phyloP scores from a whole-genome alignment of 2,113 vertebrate species.

The Bothrops jararaca region DNA sequence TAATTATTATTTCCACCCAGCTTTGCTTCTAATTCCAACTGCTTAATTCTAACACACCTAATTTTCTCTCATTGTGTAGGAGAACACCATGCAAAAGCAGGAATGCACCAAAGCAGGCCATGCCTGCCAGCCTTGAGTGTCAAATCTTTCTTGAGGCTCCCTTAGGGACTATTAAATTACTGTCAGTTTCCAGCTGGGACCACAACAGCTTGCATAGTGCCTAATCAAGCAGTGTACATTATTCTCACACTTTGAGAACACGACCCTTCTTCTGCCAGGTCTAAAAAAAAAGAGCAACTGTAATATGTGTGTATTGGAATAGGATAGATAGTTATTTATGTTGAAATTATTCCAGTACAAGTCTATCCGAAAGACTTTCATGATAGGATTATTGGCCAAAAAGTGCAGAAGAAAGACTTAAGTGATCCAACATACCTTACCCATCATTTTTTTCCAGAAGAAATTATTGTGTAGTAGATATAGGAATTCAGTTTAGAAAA shows the following conservation, averaged over 20 bases:
- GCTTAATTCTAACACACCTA: conserved; percentile 64
- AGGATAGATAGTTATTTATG: conserved; percentile 33
- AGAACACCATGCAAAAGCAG: conserved; percentile 39
- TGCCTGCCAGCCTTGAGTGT: conserved; percentile 69
- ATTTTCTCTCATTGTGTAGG: conserved; percentile 56
- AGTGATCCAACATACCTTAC: not conserved
- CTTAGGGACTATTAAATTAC: conserved; percentile 67
- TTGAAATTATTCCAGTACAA: conserved; percentile 29
- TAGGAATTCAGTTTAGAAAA: rapidly evolving
- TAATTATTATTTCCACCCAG: conserved; percentile 68
- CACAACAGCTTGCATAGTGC: conserved; percentile 48
- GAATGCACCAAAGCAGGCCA: conserved; percentile 41
- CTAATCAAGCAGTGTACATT: conserved; percentile 35
- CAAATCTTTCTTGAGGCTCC: conserved; percentile 56
- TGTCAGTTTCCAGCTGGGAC: conserved; percentile 68
- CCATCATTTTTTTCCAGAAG: not conserved
- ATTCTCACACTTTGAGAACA: not conserved
- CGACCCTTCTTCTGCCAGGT: not conserved
- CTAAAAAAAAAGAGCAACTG: not conserved
- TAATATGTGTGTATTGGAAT: not conserved
- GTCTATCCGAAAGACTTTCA: conserved; percentile 35
- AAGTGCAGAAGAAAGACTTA: not conserved
- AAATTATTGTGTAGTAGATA: conserved; percentile 1
- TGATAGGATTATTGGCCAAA: conserved; percentile 24
- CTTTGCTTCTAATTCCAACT: conserved; percentile 75